Percentiles rank a stretch among this genome's conserved stretches.
Conservation (phyloP, 2,888 invertebrate genomes). For the Epiblema foenella region DNA sequence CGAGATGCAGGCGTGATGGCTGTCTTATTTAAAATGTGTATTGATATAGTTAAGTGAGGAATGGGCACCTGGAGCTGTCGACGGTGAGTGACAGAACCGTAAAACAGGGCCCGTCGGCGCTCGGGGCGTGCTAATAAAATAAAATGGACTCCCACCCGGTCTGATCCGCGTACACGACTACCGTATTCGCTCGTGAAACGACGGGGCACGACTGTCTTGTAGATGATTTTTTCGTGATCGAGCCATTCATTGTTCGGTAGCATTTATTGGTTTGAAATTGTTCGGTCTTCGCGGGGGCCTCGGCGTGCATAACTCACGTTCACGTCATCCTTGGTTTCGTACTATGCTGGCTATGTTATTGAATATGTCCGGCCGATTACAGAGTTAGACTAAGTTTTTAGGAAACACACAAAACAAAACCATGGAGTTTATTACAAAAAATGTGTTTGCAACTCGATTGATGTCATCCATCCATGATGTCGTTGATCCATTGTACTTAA, state of each 20-base stretch:
- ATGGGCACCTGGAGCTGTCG: conserved; percentile 35
- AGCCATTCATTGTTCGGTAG: conserved; percentile 82
- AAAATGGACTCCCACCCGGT: conserved; percentile 44
- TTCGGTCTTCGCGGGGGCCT: conserved; percentile 67
- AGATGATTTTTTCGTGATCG: conserved; percentile 84
- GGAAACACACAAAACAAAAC: too few species aligned
- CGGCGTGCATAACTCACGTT: conserved; percentile 66
- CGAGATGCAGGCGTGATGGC: neutral
- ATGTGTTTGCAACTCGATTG: too few species aligned
- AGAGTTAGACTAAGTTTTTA: too few species aligned
- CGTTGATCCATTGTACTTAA: too few species aligned
- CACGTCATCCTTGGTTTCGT: conserved; percentile 55
- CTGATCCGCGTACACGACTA: conserved; percentile 68
- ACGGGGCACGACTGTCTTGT: conserved; percentile 78
- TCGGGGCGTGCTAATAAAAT: conserved; percentile 44
- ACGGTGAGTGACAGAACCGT: conserved; percentile 39
- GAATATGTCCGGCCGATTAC: too few species aligned
- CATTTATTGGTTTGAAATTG: conserved; percentile 81
- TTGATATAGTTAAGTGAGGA: conserved; percentile 31
- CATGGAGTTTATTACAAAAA: too few species aligned
- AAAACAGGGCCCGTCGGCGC: conserved; percentile 41
- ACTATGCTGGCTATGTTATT: neutral
- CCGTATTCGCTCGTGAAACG: conserved; percentile 68
- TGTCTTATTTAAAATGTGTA: conserved; percentile 16
- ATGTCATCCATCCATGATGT: too few species aligned